Percentiles rank a stretch among this genome's conserved stretches.
Evolutionary conservation across 2,113 vertebrate species (phyloP).

Genomic region (Hippopotamus amphibius): DNA sequence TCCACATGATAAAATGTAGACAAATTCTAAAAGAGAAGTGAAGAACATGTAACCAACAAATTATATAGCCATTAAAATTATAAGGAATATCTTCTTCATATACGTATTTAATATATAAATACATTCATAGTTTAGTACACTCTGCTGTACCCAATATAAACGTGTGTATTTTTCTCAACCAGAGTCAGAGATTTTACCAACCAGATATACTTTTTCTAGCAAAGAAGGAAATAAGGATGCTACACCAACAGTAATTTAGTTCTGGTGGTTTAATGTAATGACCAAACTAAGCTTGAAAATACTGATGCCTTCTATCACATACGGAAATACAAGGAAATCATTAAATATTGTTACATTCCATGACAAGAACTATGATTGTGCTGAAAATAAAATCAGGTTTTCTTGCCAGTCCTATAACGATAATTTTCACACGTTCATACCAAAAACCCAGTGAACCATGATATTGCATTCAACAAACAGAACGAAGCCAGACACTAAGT

Average conservation of each 20-base stretch:
- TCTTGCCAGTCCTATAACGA: conserved; percentile 78
- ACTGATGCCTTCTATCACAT: conserved; percentile 67
- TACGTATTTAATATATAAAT: neutral
- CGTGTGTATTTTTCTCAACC: neutral
- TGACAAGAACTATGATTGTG: conserved; percentile 78
- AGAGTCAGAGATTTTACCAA: conserved; percentile 48
- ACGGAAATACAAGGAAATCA: conserved; percentile 82
- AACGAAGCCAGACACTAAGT: conserved; percentile 75
- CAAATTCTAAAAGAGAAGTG: neutral
- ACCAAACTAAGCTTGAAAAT: conserved; percentile 72
- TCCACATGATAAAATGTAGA: neutral
- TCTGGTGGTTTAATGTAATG: conserved; percentile 39
- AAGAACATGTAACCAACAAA: neutral
- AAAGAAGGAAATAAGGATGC: conserved; percentile 24
- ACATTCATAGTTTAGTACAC: neutral
- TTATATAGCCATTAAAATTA: neutral
- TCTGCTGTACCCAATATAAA: neutral
- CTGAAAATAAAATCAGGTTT: conserved; percentile 85
- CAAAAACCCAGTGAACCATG: conserved; percentile 82
- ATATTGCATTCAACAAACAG: conserved; percentile 81
- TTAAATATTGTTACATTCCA: conserved; percentile 81
- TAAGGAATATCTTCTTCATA: neutral
- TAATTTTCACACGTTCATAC: conserved; percentile 84
- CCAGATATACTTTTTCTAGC: neutral
- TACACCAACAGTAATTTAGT: neutral